These are phyloP conservation scores for Cichlasoma orientale DNA, from an alignment of 2,797 vertebrate genomes.

Conservation along the genomic window DNA sequence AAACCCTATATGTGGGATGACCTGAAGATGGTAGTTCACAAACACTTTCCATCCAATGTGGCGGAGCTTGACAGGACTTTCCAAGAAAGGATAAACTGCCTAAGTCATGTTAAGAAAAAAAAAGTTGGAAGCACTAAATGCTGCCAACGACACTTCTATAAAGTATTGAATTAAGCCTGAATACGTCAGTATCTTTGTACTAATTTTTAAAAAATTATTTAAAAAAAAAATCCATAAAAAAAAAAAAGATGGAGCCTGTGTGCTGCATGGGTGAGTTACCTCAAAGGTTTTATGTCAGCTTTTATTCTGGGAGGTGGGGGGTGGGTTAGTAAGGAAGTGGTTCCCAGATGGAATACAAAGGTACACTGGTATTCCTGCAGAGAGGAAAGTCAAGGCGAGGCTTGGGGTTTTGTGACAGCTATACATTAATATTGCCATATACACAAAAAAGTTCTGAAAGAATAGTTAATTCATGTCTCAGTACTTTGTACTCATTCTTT, in stretches of 20 bases:
- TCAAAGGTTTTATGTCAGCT: no score
- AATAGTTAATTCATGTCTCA: no score
- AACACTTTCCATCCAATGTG: background rate
- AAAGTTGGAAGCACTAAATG: background rate
- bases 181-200: no score
- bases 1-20: background rate
- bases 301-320: no score
- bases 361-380: fast-evolving
- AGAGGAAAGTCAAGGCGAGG: background rate
- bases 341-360: background rate
- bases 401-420: background rate
- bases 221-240: no score
- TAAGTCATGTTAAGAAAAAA: background rate
- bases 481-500: background rate
- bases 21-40: background rate
- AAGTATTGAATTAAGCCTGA: background rate
- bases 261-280: background rate
- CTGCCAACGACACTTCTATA: background rate
- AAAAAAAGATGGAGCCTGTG: background rate
- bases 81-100: background rate
- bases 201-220: background rate
- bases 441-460: no score
- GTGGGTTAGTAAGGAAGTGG: no score
- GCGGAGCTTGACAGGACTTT: background rate
- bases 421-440: background rate